Conservation (phyloP, 1,140 invertebrate species). For the Phortica variegata region DNA sequence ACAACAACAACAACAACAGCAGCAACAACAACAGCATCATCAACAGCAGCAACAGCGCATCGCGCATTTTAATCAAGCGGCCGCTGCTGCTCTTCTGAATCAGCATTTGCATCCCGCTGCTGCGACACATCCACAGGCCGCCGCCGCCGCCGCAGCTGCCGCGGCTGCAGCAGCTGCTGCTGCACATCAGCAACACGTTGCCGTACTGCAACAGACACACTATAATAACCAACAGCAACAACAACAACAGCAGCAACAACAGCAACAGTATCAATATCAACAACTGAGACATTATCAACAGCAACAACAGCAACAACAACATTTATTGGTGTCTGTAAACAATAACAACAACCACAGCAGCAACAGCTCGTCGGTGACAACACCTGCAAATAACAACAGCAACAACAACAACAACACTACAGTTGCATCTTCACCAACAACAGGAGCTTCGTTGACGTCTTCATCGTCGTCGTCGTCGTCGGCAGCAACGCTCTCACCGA, state of each 20-base stretch:
- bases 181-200: slow-evolving; percentile 27
- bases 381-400: slow-evolving; percentile 3
- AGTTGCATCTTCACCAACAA: slow-evolving; percentile 7
- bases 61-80: slow-evolving; percentile 35
- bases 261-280: slow-evolving; percentile 15
- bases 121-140: slow-evolving; percentile 19
- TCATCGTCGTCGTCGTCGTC: not conserved
- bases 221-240: slow-evolving; percentile 33
- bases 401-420: slow-evolving; percentile 18
- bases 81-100: slow-evolving; percentile 35
- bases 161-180: slow-evolving; percentile 30
- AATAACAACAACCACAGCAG: slow-evolving; percentile 11
- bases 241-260: slow-evolving; percentile 22
- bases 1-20: slow-evolving; percentile 24
- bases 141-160: slow-evolving; percentile 29
- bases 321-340: not conserved
- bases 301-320: slow-evolving; percentile 19
- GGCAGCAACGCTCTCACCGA: not conserved
- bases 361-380: not conserved
- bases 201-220: slow-evolving; percentile 30
- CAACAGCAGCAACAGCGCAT: slow-evolving; percentile 38
- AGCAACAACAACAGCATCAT: slow-evolving; percentile 23
- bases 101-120: slow-evolving; percentile 34
- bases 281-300: slow-evolving; percentile 4
- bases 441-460: slow-evolving; percentile 3